Base-by-base conservation (phyloP, 2,888 invertebrate species). In the Actias luna region DNA sequence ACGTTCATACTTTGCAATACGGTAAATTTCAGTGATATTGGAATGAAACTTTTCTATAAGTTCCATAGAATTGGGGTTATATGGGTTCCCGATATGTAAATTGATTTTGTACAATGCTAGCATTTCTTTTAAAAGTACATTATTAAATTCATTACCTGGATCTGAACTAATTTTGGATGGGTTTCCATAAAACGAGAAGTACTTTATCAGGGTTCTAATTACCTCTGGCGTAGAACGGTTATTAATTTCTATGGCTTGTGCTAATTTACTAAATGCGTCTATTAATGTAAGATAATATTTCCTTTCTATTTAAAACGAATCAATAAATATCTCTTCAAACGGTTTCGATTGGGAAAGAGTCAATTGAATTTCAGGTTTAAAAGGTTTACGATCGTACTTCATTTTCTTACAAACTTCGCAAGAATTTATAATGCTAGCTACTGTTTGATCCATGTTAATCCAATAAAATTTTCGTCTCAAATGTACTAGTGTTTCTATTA, bases 101-200 rank as follows among this genome's bases (percentile, higher is more conserved):
- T 18, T 5, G 42, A 42, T 42, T 42, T 42, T 42, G 10, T 42
- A 42, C n/a, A 42, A 55, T 55, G 27, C 27, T 27, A 55, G 7
- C 27, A 55, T n/a, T 5, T 55, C 27, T n/a, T 55, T 55, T 27
- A 55, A 27, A 27, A 55, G 55, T 55, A 10, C 2, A 12, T 29
- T 55, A 8, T 55, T 55, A 16, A 55, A 31, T 68, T 69, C 1
- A 71, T 18, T 8, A 5, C 42, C 42, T 7, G 42, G 42, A 42
- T 42, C 42, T 18, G 18, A 42, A 10, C 42, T 76, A 8, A 73
- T 42, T 8, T 63, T 58, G 27, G 73, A 71, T 2, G 74, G 46
- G 14, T 60, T 65, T 0, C 82, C 65, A 59, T 82, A 85, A 27
- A 60, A 85, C 82, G 0, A 83, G 71, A 64, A 84, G 81, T 27